Conservation (phyloP, 2,113 vertebrate genomes). For the Gambusia holbrooki region DNA sequence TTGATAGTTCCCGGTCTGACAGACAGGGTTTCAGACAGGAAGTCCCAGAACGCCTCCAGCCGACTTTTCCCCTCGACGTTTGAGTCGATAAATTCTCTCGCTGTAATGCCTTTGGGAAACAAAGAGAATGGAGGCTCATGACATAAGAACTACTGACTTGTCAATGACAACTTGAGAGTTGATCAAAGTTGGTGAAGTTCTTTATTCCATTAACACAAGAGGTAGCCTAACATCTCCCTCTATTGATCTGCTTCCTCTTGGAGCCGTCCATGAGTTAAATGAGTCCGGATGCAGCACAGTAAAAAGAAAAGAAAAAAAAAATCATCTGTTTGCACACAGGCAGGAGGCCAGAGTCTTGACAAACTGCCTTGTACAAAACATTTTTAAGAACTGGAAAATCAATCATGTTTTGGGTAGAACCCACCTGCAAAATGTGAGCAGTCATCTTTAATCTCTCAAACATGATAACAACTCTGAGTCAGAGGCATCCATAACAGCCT, state of each 20-base stretch:
- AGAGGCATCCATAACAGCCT: constrained; percentile 66
- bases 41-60: constrained; percentile 79
- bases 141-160: constrained; percentile 44
- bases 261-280: constrained; percentile 35
- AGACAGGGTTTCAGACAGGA: constrained; percentile 80
- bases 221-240: constrained; percentile 34
- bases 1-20: constrained; percentile 75
- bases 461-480: constrained; percentile 68
- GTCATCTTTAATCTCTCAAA: constrained; percentile 73
- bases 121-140: constrained; percentile 52
- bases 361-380: constrained; percentile 28
- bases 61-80: constrained; percentile 72
- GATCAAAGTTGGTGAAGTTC: constrained; percentile 64
- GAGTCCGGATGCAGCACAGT: constrained; percentile 27
- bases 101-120: constrained; percentile 81
- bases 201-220: constrained; percentile 50
- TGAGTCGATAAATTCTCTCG: constrained; percentile 83
- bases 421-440: constrained; percentile 42
- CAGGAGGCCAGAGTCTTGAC: constrained; percentile 17
- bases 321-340: constrained; percentile 7
- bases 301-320: neutral
- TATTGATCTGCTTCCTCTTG: constrained; percentile 49
- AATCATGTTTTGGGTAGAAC: constrained; percentile 45
- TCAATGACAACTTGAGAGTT: constrained; percentile 60
- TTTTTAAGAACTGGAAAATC: constrained; percentile 33